phyloP scores from a whole-genome alignment of 2,113 vertebrate species.

The Pomatorhinus ruficollis region DNA sequence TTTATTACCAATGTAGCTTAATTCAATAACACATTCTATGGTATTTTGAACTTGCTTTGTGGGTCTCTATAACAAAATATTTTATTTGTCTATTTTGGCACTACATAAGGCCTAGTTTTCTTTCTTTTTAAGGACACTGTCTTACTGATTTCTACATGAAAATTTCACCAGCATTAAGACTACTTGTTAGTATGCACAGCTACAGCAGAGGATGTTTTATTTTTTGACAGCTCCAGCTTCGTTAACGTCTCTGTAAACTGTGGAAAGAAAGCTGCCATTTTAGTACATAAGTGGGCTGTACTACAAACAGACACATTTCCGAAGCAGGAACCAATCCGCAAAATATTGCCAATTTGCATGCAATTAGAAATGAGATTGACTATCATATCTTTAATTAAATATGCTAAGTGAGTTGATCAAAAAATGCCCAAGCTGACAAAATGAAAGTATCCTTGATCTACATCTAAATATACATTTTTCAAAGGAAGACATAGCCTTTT shows the following conservation, averaged over 20 bases:
- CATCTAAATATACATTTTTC: slow-evolving; percentile 12
- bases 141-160: background rate
- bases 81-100: background rate
- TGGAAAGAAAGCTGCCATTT: slow-evolving; percentile 41
- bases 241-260: slow-evolving; percentile 43
- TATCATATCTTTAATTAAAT: slow-evolving; percentile 28
- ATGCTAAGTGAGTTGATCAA: background rate
- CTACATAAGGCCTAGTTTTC: background rate
- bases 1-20: background rate
- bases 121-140: background rate
- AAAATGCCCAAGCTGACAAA: slow-evolving; percentile 21
- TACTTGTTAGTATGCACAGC: slow-evolving; percentile 34
- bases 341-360: slow-evolving; percentile 4
- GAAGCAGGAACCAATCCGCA: background rate
- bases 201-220: slow-evolving; percentile 37
- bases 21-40: background rate
- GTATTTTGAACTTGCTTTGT: background rate
- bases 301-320: slow-evolving; percentile 13
- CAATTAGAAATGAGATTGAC: background rate
- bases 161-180: slow-evolving; percentile 1
- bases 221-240: slow-evolving; percentile 60
- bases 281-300: slow-evolving; percentile 25
- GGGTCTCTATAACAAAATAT: background rate
- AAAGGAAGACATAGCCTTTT: background rate
- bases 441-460: slow-evolving; percentile 5